These are phyloP conservation scores for Taphrorychus bicolor DNA, from an alignment of 2,888 invertebrate species.

Conservation along the genomic window DNA sequence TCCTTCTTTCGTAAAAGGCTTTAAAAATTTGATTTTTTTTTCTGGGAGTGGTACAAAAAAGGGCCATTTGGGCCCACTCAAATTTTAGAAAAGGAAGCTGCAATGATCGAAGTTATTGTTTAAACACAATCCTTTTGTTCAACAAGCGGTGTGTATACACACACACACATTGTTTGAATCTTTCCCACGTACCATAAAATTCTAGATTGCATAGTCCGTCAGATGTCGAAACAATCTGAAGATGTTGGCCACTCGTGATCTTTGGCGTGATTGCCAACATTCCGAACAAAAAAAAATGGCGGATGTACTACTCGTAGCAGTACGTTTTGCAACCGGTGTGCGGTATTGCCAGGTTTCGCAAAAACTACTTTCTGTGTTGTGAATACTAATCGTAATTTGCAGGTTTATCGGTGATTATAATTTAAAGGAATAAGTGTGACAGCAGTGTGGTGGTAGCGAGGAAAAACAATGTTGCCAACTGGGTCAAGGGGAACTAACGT, in stretches of 20 bases:
- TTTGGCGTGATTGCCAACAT: slow-evolving; percentile 20
- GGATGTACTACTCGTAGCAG: too few relatives aligned
- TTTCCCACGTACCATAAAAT: slow-evolving; percentile 21
- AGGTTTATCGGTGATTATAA: too few relatives aligned
- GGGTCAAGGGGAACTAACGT: slow-evolving; percentile 32
- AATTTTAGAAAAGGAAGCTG: neutral
- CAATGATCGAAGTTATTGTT: neutral
- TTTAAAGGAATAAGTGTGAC: neutral
- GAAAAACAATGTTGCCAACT: slow-evolving; percentile 30
- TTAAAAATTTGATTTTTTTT: slow-evolving; percentile 7
- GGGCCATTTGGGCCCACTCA: neutral
- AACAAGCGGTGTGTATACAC: too few relatives aligned
- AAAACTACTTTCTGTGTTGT: too few relatives aligned
- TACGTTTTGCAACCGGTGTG: too few relatives aligned
- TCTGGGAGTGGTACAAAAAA: slow-evolving; percentile 11
- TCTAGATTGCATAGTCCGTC: slow-evolving; percentile 12
- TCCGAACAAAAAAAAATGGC: slow-evolving; percentile 8
- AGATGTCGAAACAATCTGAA: slow-evolving; percentile 26
- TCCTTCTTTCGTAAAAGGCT: slow-evolving; percentile 26
- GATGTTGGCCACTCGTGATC: slow-evolving; percentile 27
- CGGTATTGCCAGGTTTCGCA: too few relatives aligned
- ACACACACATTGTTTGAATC: too few relatives aligned
- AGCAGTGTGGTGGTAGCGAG: slow-evolving; percentile 16
- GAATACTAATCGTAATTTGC: too few relatives aligned
- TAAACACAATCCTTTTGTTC: too few relatives aligned